These are phyloP conservation scores for Athripsodes cinereus DNA, from an alignment of 2,888 invertebrate genomes.

Conservation along the genomic window DNA sequence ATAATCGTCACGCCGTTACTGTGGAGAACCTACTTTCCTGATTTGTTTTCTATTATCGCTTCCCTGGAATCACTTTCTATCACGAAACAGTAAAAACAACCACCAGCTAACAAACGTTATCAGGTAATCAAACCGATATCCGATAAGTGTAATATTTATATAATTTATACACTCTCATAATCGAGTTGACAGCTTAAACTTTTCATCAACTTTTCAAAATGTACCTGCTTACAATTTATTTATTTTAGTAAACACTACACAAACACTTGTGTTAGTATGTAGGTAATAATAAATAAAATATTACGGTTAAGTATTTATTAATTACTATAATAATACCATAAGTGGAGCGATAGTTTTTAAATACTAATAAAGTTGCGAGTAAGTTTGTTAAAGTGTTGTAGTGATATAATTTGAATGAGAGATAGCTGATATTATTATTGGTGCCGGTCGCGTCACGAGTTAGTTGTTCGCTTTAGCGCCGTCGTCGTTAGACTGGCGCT, in stretches of 20 bases:
- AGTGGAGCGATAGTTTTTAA: too few species aligned
- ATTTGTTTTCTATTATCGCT: constrained; percentile 17
- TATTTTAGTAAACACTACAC: too few species aligned
- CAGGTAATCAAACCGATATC: constrained; percentile 3
- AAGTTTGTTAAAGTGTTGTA: background rate
- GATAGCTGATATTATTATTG: background rate
- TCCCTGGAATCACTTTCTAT: constrained; percentile 5
- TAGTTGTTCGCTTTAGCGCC: constrained; percentile 20
- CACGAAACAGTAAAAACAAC: constrained; percentile 6
- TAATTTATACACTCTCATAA: background rate
- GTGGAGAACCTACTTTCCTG: constrained; percentile 8
- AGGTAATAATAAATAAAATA: too few species aligned
- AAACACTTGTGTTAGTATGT: too few species aligned
- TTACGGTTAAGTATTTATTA: too few species aligned
- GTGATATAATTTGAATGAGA: background rate
- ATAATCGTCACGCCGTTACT: constrained; percentile 10
- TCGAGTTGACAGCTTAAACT: too few species aligned
- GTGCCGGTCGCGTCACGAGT: constrained; percentile 1
- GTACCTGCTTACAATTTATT: too few species aligned
- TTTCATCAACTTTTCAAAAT: too few species aligned
- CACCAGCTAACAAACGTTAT: background rate
- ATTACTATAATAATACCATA: too few species aligned
- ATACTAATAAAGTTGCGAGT: too few species aligned
- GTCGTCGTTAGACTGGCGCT: constrained; percentile 19
- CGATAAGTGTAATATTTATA: constrained; percentile 1